These are phyloP conservation scores for Drosophila nigromelanica DNA, from an alignment of 1,140 invertebrate genomes.

Conservation along the genomic window DNA sequence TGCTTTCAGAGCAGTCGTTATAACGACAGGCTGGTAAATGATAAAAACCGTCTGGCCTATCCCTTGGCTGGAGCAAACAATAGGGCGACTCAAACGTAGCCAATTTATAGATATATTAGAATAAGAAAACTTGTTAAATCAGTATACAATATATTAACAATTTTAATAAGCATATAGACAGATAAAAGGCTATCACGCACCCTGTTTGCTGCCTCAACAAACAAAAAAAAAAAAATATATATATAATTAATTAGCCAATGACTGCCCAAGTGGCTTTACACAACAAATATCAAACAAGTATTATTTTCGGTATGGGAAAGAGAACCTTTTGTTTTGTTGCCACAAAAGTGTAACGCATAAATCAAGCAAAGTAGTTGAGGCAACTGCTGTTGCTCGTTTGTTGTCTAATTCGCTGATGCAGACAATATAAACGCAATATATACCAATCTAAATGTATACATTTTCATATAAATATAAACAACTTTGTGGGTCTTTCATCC, in stretches of 20 bases:
- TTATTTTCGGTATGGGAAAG: not conserved
- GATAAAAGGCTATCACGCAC: no score
- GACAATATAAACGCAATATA: constrained; percentile 9
- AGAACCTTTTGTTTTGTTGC: not conserved
- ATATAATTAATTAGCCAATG: constrained; percentile 63
- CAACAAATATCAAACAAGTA: constrained; percentile 2
- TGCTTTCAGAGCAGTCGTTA: no score
- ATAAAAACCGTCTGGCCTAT: no score
- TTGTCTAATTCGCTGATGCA: not conserved
- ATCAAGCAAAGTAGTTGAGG: constrained; percentile 27
- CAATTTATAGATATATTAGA: no score
- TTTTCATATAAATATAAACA: not conserved
- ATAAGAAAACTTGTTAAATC: no score
- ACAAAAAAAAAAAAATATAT: no score
- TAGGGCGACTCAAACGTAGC: no score
- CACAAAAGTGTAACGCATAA: constrained; percentile 25
- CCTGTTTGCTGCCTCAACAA: no score
- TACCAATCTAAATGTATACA: not conserved
- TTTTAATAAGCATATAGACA: no score
- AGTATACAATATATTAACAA: no score
- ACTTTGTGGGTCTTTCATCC: constrained; percentile 1
- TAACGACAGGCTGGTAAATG: no score
- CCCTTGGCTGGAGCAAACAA: no score
- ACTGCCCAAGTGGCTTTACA: constrained; percentile 58
- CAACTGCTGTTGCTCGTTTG: not conserved